Evolutionary conservation across 2,888 invertebrate species (phyloP), one percentile per base, ranked within the genome.

Genomic region (Encarsia formosa): DNA sequence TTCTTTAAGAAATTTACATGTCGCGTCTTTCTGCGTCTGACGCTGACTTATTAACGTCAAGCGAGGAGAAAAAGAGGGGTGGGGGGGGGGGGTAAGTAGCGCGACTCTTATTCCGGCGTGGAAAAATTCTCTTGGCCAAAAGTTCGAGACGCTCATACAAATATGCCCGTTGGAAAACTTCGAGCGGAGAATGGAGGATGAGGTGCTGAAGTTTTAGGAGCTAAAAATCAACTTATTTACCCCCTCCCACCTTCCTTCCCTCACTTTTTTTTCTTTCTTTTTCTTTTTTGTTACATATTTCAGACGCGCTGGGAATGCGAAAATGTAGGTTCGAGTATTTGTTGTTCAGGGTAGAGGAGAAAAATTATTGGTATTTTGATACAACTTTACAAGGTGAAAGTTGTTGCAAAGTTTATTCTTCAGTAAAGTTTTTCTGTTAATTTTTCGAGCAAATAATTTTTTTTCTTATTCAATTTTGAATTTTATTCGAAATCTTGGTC

Each of bases 11-110:
- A 60, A 59, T 59, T 60, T 59, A 52, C 56, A 56, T 56, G 48
- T 47, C n/a, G 42, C 47, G n/a, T 29, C 31, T 26, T 51, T 31
- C 52, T 57, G 59, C 51, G 38, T 35, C 59, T 59, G 59, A 59
- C 62, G 52, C 55, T 60, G 59, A 61, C 59, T 59, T 62, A 63
- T 62, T 62, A 57, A 53, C 42, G 48, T 38, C 50, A 43, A 43
- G 53, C 23, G 31, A 18, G 19, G 40, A 37, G 34, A 22, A 34
- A 32, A 20, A 20, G 15, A 20, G 37, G 23, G 26, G 32, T 19
- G 31, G 32, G 24, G 15, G 23, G 5, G 5, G 19, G 18, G 15
- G n/a, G 23, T 8, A 13, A 9, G 4, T n/a, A 37, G 20, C 18
- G 22, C 4, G 16, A 15, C 34, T 18, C 19, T 24, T 38, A 39